These are phyloP conservation scores for Lithophane socia DNA, from an alignment of 2,888 invertebrate species.

Conservation along the genomic window DNA sequence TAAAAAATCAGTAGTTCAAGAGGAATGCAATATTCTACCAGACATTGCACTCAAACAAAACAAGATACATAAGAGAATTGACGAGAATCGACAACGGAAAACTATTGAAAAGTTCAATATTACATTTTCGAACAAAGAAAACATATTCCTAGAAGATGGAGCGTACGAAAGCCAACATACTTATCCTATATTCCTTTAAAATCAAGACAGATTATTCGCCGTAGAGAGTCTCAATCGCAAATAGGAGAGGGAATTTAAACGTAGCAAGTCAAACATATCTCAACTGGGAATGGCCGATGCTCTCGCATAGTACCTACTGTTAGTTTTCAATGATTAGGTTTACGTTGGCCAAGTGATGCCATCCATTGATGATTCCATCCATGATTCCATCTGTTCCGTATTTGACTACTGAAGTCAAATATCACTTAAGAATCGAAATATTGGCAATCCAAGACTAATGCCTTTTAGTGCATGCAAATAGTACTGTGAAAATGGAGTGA, in stretches of 20 bases:
- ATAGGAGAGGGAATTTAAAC: constrained; percentile 64
- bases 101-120: constrained; percentile 50
- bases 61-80: constrained; percentile 20
- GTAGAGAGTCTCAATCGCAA: constrained; percentile 64
- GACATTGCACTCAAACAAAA: constrained; percentile 22
- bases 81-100: constrained; percentile 27
- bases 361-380: too few species aligned
- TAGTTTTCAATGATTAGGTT: constrained; percentile 83
- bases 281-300: constrained; percentile 56
- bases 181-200: constrained; percentile 46
- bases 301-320: constrained; percentile 69
- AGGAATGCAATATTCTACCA: constrained; percentile 5
- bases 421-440: constrained; percentile 61
- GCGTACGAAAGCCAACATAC: constrained; percentile 34
- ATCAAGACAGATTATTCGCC: constrained; percentile 59
- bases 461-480: constrained; percentile 21
- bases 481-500: not conserved
- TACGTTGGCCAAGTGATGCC: constrained; percentile 77
- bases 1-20: constrained; percentile 1
- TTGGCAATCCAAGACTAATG: constrained; percentile 60
- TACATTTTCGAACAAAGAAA: constrained; percentile 47
- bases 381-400: constrained; percentile 71
- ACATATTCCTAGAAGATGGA: constrained; percentile 9
- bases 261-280: constrained; percentile 69
- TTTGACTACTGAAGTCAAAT: constrained; percentile 76